phyloP scores from a whole-genome alignment of 2,113 vertebrate genomes.

The Coptodon rendalli region DNA sequence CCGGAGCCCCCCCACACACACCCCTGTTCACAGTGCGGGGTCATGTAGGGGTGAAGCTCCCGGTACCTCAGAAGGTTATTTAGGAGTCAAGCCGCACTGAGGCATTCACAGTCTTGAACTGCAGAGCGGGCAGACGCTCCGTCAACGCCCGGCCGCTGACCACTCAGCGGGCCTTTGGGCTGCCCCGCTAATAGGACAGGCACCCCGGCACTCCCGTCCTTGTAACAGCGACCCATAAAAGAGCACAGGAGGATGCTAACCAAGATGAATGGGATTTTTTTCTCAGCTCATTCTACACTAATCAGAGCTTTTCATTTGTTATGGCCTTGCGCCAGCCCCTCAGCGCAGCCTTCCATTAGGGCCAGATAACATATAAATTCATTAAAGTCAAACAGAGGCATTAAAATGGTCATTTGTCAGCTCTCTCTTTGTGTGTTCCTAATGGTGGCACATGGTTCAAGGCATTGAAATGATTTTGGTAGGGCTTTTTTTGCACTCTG shows the following conservation, averaged over 20 bases:
- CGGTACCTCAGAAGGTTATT: slow-evolving; percentile 75
- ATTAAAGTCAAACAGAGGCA: slow-evolving; percentile 78
- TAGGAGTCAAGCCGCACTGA: slow-evolving; percentile 71
- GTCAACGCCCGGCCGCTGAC: slow-evolving; percentile 62
- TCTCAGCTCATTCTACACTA: slow-evolving; percentile 74
- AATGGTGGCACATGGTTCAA: slow-evolving; percentile 78
- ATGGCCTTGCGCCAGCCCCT: slow-evolving; percentile 58
- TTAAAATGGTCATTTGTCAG: slow-evolving; percentile 76
- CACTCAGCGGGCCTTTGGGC: slow-evolving; percentile 56
- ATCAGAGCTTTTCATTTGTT: slow-evolving; percentile 77
- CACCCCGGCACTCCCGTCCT: slow-evolving; percentile 55
- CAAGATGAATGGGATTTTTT: slow-evolving; percentile 75
- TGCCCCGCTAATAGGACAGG: slow-evolving; percentile 63
- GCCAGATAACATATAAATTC: slow-evolving; percentile 76
- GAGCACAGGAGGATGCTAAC: slow-evolving; percentile 77
- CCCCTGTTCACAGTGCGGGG: slow-evolving; percentile 66
- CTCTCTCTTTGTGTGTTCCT: slow-evolving; percentile 67
- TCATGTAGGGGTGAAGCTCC: slow-evolving; percentile 77
- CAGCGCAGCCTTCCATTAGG: slow-evolving; percentile 66
- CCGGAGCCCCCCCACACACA: slow-evolving; percentile 58
- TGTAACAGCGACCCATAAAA: slow-evolving; percentile 71
- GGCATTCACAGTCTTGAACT: slow-evolving; percentile 69
- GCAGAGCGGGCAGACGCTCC: slow-evolving; percentile 65
- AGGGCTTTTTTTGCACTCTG: neutral
- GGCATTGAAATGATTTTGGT: slow-evolving; percentile 61